Evolutionary conservation across 2,888 invertebrate genomes (phyloP).

Genomic region (Drosophila rellima): DNA sequence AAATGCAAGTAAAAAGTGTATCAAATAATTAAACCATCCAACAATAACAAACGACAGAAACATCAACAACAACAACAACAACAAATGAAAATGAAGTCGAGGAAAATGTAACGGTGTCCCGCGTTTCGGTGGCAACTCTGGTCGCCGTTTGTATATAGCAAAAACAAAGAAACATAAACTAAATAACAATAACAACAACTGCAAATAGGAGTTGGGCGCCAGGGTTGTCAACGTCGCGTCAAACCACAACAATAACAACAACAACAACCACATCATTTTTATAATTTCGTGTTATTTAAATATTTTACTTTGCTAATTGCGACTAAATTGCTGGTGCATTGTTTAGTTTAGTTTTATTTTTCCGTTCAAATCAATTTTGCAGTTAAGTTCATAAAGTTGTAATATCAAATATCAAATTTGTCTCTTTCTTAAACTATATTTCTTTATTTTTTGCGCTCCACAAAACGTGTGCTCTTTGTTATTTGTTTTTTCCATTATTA

Average conservation of each 20-base stretch:
- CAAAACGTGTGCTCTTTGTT: conserved; percentile 77
- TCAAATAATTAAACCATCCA: conserved; percentile 43
- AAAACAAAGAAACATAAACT: conserved; percentile 35
- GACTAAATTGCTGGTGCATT: conserved; percentile 56
- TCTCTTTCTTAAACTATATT: conserved; percentile 52
- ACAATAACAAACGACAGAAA: conserved; percentile 26
- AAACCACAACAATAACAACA: not conserved
- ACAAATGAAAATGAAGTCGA: conserved; percentile 4
- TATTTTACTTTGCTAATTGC: conserved; percentile 31
- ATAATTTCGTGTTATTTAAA: conserved; percentile 15
- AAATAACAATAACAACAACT: conserved; percentile 44
- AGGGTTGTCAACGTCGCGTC: conserved; percentile 15
- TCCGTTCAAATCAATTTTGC: conserved; percentile 74
- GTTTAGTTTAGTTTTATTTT: conserved; percentile 75
- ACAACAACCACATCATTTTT: conserved; percentile 6
- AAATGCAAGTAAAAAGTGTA: conserved; percentile 66
- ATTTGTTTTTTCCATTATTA: conserved; percentile 79
- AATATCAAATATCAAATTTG: conserved; percentile 63
- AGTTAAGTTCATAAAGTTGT: conserved; percentile 79
- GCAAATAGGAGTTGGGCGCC: conserved; percentile 55
- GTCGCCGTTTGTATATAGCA: conserved; percentile 74
- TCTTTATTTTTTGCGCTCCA: conserved; percentile 73
- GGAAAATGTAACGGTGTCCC: conserved; percentile 19
- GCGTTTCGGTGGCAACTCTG: conserved; percentile 57
- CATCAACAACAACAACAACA: conserved; percentile 20